Evolutionary conservation across 1,140 invertebrate species (phyloP).

Genomic region (Ceratina calcarata): DNA sequence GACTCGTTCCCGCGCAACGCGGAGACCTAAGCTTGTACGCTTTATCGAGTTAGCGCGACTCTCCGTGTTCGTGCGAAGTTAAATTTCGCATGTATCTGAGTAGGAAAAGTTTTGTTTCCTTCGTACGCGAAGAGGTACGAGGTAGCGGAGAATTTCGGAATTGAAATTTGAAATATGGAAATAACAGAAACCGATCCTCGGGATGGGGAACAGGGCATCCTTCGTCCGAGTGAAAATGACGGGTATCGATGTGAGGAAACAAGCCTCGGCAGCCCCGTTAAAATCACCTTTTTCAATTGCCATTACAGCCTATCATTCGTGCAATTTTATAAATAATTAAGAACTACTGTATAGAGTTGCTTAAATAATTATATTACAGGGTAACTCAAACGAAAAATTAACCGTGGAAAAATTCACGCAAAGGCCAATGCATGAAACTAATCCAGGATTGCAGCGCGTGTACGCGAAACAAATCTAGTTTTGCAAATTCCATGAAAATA

Average conservation of each 20-base stretch:
- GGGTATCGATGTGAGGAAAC: conserved; percentile 38
- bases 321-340: neutral
- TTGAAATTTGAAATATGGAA: conserved; percentile 73
- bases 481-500: conserved; percentile 14
- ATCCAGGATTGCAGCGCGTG: neutral
- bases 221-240: conserved; percentile 2
- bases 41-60: conserved; percentile 28
- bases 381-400: neutral
- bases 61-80: conserved; percentile 13
- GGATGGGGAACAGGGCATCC: neutral
- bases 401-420: neutral
- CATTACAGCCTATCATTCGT: too few relatives aligned
- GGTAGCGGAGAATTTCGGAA: conserved; percentile 67
- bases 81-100: neutral
- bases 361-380: too few relatives aligned
- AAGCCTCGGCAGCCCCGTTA: too few relatives aligned
- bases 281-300: too few relatives aligned
- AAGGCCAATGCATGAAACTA: neutral
- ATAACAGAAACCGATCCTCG: conserved; percentile 66
- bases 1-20: conserved; percentile 9
- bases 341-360: too few relatives aligned
- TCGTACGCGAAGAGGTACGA: conserved; percentile 13
- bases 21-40: conserved; percentile 4
- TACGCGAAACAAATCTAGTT: neutral
- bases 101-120: conserved; percentile 3